Evolutionary conservation across 1,140 invertebrate genomes (phyloP).

Genomic region (Wiebesia pumilae): DNA sequence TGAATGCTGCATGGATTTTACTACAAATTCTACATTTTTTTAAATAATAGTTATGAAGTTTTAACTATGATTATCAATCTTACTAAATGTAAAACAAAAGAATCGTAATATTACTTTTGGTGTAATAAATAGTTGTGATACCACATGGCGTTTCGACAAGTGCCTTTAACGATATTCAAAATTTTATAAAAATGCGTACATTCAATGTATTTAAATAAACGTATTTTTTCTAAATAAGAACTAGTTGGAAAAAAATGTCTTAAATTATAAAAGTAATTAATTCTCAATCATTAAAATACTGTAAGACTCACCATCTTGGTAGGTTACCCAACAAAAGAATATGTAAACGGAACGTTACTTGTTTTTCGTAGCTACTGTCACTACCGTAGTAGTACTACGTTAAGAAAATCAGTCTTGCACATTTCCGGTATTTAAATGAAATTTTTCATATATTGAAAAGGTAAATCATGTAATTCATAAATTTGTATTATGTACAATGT

Average conservation of each 20-base stretch:
- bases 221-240: background rate
- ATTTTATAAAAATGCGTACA: background rate
- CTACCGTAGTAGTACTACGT: background rate
- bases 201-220: background rate
- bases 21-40: no score
- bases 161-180: background rate
- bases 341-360: background rate
- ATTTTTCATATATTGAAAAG: background rate
- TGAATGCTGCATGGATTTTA: no score
- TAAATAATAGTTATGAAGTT: no score
- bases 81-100: no score
- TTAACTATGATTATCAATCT: no score
- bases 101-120: no score
- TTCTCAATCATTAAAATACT: background rate
- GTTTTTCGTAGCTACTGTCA: background rate
- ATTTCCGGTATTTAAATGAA: constrained; percentile 18
- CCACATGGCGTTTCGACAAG: background rate
- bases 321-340: constrained; percentile 40
- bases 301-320: constrained; percentile 41
- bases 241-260: background rate
- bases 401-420: background rate
- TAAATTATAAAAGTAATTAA: background rate
- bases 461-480: background rate
- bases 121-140: background rate
- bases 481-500: background rate